A percentile compares a stretch with the other conserved stretches of the same genome.
phyloP scores from a whole-genome alignment of 2,113 vertebrate species.

The Hassar affinis region DNA sequence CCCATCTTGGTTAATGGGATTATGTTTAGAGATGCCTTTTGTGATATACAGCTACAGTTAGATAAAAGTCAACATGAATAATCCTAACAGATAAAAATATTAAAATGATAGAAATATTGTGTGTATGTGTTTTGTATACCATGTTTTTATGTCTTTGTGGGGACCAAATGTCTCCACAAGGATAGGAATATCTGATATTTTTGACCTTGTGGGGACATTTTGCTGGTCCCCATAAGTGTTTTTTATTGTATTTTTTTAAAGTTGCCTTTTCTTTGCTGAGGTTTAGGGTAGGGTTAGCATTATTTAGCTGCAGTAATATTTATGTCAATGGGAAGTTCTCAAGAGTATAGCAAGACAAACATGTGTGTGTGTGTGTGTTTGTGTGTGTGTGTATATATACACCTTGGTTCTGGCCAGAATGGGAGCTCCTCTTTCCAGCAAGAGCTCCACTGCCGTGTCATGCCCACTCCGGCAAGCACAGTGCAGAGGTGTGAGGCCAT shows the following conservation, averaged over 20 bases:
- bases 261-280: no score
- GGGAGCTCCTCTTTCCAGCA: slow-evolving; percentile 91
- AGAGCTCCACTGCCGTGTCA: slow-evolving; percentile 88
- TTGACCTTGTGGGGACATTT: no score
- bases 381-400: background rate
- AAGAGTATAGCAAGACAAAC: no score
- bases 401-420: slow-evolving; percentile 94
- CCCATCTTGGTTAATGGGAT: background rate
- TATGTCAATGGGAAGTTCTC: no score
- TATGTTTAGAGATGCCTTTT: background rate
- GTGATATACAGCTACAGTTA: background rate
- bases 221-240: no score
- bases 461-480: slow-evolving; percentile 95
- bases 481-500: slow-evolving; percentile 93
- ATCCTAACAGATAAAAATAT: background rate
- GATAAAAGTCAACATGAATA: background rate
- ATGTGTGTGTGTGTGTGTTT: slow-evolving; percentile 10
- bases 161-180: no score
- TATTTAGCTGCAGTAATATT: no score
- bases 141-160: no score
- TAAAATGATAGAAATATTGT: background rate
- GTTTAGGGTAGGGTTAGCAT: no score
- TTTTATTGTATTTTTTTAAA: no score
- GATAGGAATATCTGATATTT: no score
- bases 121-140: no score